phyloP scores from a whole-genome alignment of 2,113 vertebrate genomes.

The Elephantulus edwardii region DNA sequence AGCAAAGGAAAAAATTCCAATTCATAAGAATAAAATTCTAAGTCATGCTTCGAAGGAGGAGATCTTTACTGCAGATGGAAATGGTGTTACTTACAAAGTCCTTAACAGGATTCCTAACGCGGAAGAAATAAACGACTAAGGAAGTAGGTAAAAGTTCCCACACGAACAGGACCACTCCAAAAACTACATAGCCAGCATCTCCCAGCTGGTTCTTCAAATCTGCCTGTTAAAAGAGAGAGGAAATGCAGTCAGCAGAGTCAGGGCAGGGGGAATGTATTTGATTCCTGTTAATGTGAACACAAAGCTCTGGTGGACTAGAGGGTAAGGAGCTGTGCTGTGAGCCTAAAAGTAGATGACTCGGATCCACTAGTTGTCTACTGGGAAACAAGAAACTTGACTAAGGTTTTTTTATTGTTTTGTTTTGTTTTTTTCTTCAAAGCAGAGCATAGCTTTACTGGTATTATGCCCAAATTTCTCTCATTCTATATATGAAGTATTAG shows the following conservation, averaged over 20 bases:
- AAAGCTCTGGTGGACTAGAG: too few relatives aligned
- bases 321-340: too few relatives aligned
- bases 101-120: constrained; percentile 91
- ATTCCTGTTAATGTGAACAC: neutral
- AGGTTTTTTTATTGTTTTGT: too few relatives aligned
- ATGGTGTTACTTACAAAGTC: constrained; percentile 87
- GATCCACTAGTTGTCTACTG: too few relatives aligned
- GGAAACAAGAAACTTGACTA: too few relatives aligned
- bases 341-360: too few relatives aligned
- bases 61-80: neutral
- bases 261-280: neutral
- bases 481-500: accelerated
- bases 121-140: constrained; percentile 96
- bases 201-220: constrained; percentile 94
- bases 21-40: too few relatives aligned
- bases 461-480: neutral
- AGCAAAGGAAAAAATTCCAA: neutral
- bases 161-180: constrained; percentile 94
- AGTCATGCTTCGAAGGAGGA: neutral
- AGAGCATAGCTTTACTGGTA: too few relatives aligned
- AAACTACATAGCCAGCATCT: constrained; percentile 93
- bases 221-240: constrained; percentile 84
- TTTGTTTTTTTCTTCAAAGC: neutral
- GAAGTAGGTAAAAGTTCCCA: constrained; percentile 98
- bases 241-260: neutral